Evolutionary conservation across 2,113 vertebrate genomes (phyloP).

Genomic region (Fregata magnificens): DNA sequence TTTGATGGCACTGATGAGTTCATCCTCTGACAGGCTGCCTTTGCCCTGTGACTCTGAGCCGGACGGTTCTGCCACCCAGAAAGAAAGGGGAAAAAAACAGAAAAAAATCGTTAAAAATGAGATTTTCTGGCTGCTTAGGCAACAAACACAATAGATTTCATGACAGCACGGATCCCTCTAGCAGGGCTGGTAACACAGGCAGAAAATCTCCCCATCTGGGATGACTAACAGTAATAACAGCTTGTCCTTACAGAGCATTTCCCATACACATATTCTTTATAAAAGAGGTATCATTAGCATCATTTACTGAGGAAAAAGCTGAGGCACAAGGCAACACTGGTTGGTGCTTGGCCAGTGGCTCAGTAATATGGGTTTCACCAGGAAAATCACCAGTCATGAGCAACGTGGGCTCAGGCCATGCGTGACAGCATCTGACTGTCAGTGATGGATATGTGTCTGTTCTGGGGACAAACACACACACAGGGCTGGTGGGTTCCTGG

Average conservation of each 20-base stretch:
- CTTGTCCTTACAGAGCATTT: neutral
- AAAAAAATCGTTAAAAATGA: neutral
- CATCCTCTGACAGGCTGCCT: constrained; percentile 76
- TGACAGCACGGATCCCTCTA: neutral
- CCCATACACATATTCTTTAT: neutral
- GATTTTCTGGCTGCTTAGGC: neutral
- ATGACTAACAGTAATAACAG: neutral
- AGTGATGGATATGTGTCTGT: rapidly evolving
- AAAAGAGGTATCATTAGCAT: neutral
- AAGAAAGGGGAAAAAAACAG: neutral
- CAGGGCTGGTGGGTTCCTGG: neutral
- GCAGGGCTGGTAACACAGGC: neutral
- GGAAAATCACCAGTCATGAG: neutral
- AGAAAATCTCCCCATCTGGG: neutral
- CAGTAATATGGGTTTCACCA: neutral
- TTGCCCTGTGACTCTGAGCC: constrained; percentile 78
- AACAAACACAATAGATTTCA: constrained; percentile 7
- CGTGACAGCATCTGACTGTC: neutral
- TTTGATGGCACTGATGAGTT: constrained; percentile 75
- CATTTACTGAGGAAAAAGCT: neutral
- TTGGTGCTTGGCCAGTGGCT: neutral
- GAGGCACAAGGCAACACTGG: neutral
- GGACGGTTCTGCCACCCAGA: constrained; percentile 69
- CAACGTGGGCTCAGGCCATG: neutral
- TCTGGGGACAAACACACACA: neutral